Percentiles rank a stretch among this genome's conserved stretches.
phyloP scores from a whole-genome alignment of 2,797 vertebrate genomes.

The Clarias fuscus region DNA sequence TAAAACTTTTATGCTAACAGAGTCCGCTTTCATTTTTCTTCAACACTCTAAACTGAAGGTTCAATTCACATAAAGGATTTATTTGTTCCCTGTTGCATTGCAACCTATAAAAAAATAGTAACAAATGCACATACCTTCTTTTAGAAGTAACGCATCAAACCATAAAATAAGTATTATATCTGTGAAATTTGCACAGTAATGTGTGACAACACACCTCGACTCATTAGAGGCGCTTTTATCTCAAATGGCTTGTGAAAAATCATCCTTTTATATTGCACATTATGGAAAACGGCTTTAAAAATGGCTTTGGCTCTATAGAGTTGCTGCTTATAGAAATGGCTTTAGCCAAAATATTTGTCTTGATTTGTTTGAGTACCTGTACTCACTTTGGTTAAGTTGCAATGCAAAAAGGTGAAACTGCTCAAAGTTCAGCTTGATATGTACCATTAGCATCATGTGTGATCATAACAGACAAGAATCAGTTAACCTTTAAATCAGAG shows the following conservation, averaged over 20 bases:
- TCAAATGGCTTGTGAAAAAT: constrained; percentile 13
- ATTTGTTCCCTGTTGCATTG: constrained; percentile 12
- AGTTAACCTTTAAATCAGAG: background rate
- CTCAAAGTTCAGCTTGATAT: background rate
- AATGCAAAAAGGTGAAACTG: background rate
- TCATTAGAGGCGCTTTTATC: constrained; percentile 12
- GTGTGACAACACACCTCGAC: background rate
- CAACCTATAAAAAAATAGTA: constrained; percentile 16
- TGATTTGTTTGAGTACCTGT: background rate
- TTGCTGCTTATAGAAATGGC: background rate
- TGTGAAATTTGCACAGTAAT: background rate
- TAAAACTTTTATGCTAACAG: constrained; percentile 28
- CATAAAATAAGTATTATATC: constrained; percentile 15
- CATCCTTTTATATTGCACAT: background rate
- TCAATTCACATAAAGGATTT: constrained; percentile 25
- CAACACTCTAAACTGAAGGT: constrained; percentile 6
- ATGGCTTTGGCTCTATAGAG: background rate
- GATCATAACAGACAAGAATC: background rate
- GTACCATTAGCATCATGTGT: background rate
- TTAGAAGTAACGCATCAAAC: constrained; percentile 18
- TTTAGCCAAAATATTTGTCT: background rate
- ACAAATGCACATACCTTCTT: constrained; percentile 26
- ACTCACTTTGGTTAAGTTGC: background rate
- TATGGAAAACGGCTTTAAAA: background rate
- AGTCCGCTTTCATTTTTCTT: constrained; percentile 23